Percentiles rank a stretch among this genome's conserved stretches.
Evolutionary conservation across 2,113 vertebrate genomes (phyloP).

Genomic region (Xiphophorus couchianus): DNA sequence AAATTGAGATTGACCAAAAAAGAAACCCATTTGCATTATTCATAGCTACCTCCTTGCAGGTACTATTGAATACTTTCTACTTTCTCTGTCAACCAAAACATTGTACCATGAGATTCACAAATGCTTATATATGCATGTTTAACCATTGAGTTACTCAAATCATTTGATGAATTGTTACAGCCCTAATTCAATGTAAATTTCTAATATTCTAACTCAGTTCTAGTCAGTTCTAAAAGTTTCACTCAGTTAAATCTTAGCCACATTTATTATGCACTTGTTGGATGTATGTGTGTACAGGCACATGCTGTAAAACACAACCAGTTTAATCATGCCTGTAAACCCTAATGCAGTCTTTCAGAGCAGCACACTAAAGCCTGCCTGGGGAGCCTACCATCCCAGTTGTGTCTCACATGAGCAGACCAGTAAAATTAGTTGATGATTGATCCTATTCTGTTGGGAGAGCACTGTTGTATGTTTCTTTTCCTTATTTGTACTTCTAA

Average conservation of each 20-base stretch:
- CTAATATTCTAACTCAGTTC: background rate
- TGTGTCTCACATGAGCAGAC: conserved; percentile 79
- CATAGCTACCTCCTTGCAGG: too few relatives aligned
- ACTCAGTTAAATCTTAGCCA: conserved; percentile 28
- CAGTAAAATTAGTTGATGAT: conserved; percentile 83
- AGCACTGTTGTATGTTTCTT: conserved; percentile 46
- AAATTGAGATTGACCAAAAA: too few relatives aligned
- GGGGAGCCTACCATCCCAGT: conserved; percentile 69
- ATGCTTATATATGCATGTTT: too few relatives aligned
- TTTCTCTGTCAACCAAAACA: too few relatives aligned
- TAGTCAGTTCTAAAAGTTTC: conserved; percentile 36
- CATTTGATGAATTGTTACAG: too few relatives aligned
- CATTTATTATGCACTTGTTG: conserved; percentile 27
- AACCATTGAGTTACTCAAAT: too few relatives aligned
- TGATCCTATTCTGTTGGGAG: conserved; percentile 78
- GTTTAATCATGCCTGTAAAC: conserved; percentile 72
- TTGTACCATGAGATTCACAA: too few relatives aligned
- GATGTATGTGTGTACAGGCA: background rate
- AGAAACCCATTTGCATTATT: too few relatives aligned
- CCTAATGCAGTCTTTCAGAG: conserved; percentile 67
- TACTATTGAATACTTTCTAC: too few relatives aligned
- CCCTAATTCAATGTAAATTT: too few relatives aligned
- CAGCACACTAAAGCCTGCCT: conserved; percentile 57
- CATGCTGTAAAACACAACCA: conserved; percentile 68
- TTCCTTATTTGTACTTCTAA: conserved; percentile 63